A percentile compares a stretch with the other conserved stretches of the same genome.
Evolutionary conservation across 2,888 invertebrate species (phyloP).

Genomic region (Scaptomyza flava): DNA sequence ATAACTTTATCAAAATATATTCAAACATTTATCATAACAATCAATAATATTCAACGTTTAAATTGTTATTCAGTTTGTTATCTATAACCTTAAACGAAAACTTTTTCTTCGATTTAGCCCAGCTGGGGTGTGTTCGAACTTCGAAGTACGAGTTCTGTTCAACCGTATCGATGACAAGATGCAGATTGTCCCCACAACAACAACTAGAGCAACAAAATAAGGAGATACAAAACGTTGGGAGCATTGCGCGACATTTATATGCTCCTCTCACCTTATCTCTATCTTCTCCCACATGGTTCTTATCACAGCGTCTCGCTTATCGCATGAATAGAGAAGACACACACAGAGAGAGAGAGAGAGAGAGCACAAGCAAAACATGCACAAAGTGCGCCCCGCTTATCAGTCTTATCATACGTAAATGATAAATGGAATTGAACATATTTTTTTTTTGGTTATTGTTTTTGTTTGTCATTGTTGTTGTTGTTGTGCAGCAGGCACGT

Average conservation of each 20-base stretch:
- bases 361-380: conserved; percentile 27
- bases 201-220: conserved; percentile 21
- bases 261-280: not conserved
- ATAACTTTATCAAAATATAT: not conserved
- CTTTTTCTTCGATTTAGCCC: not conserved
- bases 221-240: conserved; percentile 21
- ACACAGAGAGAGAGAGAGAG: conserved; percentile 10
- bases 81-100: not conserved
- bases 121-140: conserved; percentile 2
- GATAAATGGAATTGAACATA: conserved; percentile 70
- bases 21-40: not conserved
- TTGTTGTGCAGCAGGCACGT: no score
- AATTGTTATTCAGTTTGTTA: no score
- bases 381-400: conserved; percentile 58
- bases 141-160: conserved; percentile 10
- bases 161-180: conserved; percentile 39
- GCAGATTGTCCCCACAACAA: conserved; percentile 29
- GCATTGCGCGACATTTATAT: conserved; percentile 9
- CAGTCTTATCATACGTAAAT: conserved; percentile 70
- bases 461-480: conserved; percentile 2
- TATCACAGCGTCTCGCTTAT: conserved; percentile 34
- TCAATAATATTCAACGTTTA: not conserved
- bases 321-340: not conserved
- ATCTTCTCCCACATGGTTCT: not conserved
- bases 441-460: conserved; percentile 21